Evolutionary conservation across 2,888 invertebrate species (phyloP), one percentile per base, ranked within the genome.

Genomic region (Himalopsyche japonica): DNA sequence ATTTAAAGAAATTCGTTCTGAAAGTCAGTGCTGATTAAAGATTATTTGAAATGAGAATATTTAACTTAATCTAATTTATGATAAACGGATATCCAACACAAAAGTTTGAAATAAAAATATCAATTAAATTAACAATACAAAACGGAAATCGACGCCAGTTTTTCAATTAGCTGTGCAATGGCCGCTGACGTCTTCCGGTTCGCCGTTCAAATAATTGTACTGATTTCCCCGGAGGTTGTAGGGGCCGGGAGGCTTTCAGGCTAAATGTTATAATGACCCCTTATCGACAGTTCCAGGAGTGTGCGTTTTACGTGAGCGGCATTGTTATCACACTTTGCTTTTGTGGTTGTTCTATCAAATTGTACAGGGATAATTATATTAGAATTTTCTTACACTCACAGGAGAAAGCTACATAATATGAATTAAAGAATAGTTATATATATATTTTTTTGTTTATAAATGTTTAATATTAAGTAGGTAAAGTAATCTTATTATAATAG

Each of bases 191-290:
- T 37, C 77, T 37, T 79, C 37, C 27, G 24, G 27, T 79, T 43
- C 48, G 43, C 79, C 43, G 43, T 48, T 76, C 32, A 48, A 76
- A 81, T 81, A 81, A 81, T 81, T 81, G 81, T 47, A 48, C 81
- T 81, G 81, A 81, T 81, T 81, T 81, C 81, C 81, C 81, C 70
- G n/a, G 76, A 47, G 81, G 81, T 30, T 30, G 27, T 8, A 34
- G 30, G 32, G 76, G 76, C 32, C 27, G 48, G 76, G 76, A 78
- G 49, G 82, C 57, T 78, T 78, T 78, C 82, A 78, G 78, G 82
- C 49, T 57, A 82, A 78, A 57, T 78, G 82, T 78, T 82, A 82
- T 82, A 82, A 82, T 82, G 82, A 82, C 82, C 76, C 57, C 78
- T 57, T 82, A 82, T 82, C 64, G 82, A 82, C 76, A 48, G 82